Evolutionary conservation across 2,797 vertebrate species (phyloP), one percentile per base, ranked within the genome.

Genomic region (Tinamus major): DNA sequence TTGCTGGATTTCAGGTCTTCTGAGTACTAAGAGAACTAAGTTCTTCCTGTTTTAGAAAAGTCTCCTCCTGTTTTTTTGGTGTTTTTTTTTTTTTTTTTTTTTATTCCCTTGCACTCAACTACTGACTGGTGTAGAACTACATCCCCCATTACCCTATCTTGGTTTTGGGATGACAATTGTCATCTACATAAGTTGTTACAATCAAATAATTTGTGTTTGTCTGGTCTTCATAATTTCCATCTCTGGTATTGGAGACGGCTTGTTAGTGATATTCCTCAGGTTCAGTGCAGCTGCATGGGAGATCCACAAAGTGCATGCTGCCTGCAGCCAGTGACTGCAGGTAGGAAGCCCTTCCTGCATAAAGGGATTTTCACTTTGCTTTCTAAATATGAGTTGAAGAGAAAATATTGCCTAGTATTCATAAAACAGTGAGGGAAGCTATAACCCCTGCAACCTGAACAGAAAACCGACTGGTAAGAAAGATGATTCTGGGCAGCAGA

Each of bases 121-220:
- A 63, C 12, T 9, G 70, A 20, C 19, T 26, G 77, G 9, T 53
- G 31, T 71, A 39, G 16, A 85, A 71, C 71, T 51, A 87, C 33
- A 7, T 82, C 55, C 3, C 8, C 24, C 15, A 11, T 87, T 87
- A 37, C 37, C 4, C n/a, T 1, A 0, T 37, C 56, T 49, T 71
- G 48, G 10, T 75, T 93, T 94, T 80, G 37, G 37, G 53, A 33
- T 58, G 21, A 26, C 4, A 87, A 2, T 21, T 82, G 5, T 16
- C n/a, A 6, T 64, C 37, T 46, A 31, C 31, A 80, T 41, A 24
- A 41, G 3, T 16, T 77, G 9, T 7, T 79, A 53, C 31, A 77
- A 79, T 76, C 7, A 46, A 72, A 85, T 14, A 0, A 0, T 0
- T 41, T 81, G 79, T 63, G 9, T 59, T 33, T 1, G 0, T 63